A percentile compares a stretch with the other conserved stretches of the same genome.
phyloP scores from a whole-genome alignment of 2,888 invertebrate species.

The Maniola hyperantus region DNA sequence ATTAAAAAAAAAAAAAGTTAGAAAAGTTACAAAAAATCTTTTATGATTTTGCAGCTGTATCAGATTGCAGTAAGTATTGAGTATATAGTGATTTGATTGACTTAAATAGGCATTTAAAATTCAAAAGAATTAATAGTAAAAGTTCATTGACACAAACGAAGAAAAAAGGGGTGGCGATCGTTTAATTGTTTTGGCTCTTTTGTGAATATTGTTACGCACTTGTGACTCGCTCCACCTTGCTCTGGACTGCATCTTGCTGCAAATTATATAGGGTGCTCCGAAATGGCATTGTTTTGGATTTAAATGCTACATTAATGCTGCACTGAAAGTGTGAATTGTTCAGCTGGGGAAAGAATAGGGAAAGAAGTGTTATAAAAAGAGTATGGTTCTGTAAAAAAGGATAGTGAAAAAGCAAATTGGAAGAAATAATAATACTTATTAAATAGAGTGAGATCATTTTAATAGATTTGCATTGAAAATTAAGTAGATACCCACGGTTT shows the following conservation, averaged over 20 bases:
- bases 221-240: constrained; percentile 64
- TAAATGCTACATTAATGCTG: constrained; percentile 20
- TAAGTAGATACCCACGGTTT: no score
- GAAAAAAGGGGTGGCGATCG: constrained; percentile 56
- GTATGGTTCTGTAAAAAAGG: not conserved
- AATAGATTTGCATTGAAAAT: not conserved
- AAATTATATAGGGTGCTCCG: constrained; percentile 52
- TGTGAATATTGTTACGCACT: constrained; percentile 69
- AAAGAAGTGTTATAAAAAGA: not conserved
- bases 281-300: constrained; percentile 28
- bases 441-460: not conserved
- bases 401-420: not conserved
- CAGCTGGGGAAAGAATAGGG: not conserved
- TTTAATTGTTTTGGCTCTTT: constrained; percentile 57
- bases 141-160: constrained; percentile 60
- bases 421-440: not conserved
- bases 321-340: constrained; percentile 14
- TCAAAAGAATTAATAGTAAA: constrained; percentile 26
- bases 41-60: not conserved
- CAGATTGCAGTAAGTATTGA: not conserved
- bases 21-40: no score
- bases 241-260: constrained; percentile 42
- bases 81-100: no score
- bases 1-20: no score
- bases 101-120: constrained; percentile 13